Conservation (phyloP, 2,888 invertebrate species). For the Acrocyrtus sp. region DNA sequence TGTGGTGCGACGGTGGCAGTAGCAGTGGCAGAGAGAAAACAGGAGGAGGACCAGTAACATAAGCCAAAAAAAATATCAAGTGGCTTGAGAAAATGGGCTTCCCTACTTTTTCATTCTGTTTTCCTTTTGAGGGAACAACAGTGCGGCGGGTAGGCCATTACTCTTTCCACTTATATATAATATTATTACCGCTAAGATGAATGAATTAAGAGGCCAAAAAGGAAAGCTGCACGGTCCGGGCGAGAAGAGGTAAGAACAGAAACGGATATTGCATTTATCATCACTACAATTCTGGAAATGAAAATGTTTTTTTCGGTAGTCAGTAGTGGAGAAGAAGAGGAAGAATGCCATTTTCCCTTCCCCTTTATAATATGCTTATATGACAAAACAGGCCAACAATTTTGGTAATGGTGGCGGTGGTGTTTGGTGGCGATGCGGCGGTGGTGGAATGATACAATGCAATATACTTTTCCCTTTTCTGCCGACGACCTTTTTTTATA, state of each 20-base stretch:
- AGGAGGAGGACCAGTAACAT: conserved; percentile 4
- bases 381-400: conserved; percentile 37
- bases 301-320: conserved; percentile 55
- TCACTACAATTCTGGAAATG: conserved; percentile 61
- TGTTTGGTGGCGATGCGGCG: conserved; percentile 3
- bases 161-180: conserved; percentile 1
- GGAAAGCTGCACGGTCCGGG: too few species aligned
- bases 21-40: neutral
- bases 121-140: conserved; percentile 13
- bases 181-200: neutral
- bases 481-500: conserved; percentile 47
- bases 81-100: conserved; percentile 14
- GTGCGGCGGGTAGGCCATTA: conserved; percentile 9
- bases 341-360: neutral
- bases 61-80: conserved; percentile 32
- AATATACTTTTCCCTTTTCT: conserved; percentile 20
- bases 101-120: conserved; percentile 7
- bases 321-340: neutral
- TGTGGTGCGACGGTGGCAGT: neutral
- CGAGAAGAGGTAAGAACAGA: neutral
- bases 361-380: conserved; percentile 4
- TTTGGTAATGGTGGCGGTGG: conserved; percentile 7
- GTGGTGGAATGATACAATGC: conserved; percentile 24
- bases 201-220: conserved; percentile 13
- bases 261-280: conserved; percentile 64